Evolutionary conservation across 1,140 invertebrate species (phyloP), one percentile per base, ranked within the genome.

Genomic region (Lepidostoma basale): DNA sequence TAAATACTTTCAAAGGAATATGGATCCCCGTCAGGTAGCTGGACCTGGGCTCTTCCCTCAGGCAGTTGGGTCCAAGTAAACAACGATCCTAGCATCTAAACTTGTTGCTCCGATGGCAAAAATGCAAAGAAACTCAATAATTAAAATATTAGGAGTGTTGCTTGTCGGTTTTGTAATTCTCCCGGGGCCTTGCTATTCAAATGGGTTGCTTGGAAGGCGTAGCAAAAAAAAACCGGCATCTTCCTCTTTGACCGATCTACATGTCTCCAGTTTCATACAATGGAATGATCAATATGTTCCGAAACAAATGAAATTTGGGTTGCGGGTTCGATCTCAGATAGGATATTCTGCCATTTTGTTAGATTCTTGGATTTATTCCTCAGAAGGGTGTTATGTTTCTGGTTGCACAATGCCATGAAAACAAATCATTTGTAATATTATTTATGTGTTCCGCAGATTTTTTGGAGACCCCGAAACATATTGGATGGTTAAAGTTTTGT

Each of bases 231-330:
- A 71, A 62, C 49, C 52, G 63, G 69, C 65, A 64, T 67, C 49
- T 71, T 67, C 65, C 52, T 67, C 39, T 64, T 26, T 63, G 63
- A 70, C 63, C 69, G 45, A 71, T 71, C 63, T 70, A 58, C 59
- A 63, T 71, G 64, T 67, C 69, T 66, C 56, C 56, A n/a, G 33
- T 60, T 60, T n/a, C n/a, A n/a, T n/a, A 70, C 68, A 70, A 66
- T 52, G 26, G 56, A 69, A 70, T 66, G 62, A 70, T 70, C 68
- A 70, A 70, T 70, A 70, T 60, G 56, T 45, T 36, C 20, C 49
- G 39, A 69, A 65, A 69, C 62, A 69, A 68, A 44, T 25, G 66
- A 63, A 62, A 54, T 44, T 33, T 25, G 44, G 62, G 47, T 40
- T 64, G 42, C 40, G 66, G 54, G 42, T 60, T 45, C 52, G 40